Percentiles rank a stretch among this genome's conserved stretches.
phyloP scores from a whole-genome alignment of 2,113 vertebrate species.

The Bungarus multicinctus region DNA sequence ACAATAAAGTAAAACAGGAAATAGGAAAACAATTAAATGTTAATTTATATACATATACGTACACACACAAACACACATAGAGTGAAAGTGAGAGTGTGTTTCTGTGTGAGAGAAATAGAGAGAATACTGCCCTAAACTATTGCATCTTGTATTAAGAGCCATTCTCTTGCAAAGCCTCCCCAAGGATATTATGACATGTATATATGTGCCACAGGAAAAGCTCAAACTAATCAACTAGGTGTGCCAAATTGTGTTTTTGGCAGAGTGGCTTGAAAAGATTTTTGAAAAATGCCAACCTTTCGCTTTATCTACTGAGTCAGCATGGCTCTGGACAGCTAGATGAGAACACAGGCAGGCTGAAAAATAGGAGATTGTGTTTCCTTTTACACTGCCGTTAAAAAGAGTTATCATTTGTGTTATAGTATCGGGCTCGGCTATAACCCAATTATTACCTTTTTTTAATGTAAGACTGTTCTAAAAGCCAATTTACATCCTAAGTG shows the following conservation, averaged over 20 bases:
- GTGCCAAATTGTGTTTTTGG: constrained; percentile 59
- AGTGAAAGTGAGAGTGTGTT: too few relatives aligned
- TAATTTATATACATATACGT: neutral
- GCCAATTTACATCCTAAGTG: neutral
- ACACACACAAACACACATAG: too few relatives aligned
- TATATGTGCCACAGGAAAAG: constrained; percentile 49
- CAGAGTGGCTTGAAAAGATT: constrained; percentile 24
- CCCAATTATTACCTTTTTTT: neutral
- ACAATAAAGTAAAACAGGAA: neutral
- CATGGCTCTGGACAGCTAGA: constrained; percentile 61
- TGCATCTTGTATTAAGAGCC: neutral
- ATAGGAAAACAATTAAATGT: neutral
- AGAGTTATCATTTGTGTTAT: neutral
- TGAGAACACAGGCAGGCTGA: constrained; percentile 53
- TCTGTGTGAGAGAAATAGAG: neutral
- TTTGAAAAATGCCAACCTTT: neutral
- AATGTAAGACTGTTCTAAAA: neutral
- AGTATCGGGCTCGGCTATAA: neutral
- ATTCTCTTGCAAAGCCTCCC: constrained; percentile 15
- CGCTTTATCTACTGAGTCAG: constrained; percentile 53
- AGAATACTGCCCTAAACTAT: neutral
- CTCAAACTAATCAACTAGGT: constrained; percentile 54
- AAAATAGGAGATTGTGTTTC: constrained; percentile 20
- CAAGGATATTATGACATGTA: constrained; percentile 29
- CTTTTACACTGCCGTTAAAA: neutral